Percentiles rank a stretch among this genome's conserved stretches.
Evolutionary conservation across 2,113 vertebrate genomes (phyloP).

Genomic region (Platysteira castanea): DNA sequence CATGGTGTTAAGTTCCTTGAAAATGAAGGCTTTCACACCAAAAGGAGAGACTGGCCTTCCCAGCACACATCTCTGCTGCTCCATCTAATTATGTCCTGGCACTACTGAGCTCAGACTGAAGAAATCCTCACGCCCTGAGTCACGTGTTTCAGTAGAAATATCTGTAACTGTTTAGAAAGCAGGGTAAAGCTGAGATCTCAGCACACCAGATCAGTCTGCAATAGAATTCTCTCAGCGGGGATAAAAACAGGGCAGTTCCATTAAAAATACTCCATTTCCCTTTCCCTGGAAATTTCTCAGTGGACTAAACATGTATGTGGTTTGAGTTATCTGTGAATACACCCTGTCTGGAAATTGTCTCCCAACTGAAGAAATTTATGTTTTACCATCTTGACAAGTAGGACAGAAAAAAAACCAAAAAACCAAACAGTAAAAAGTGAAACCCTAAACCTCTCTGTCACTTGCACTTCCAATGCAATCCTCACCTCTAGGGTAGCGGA

Average conservation of each 20-base stretch:
- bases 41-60: not conserved
- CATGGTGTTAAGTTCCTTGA: not conserved
- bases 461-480: not conserved
- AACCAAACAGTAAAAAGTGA: fast-evolving
- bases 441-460: not conserved
- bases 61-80: not conserved
- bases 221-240: not conserved
- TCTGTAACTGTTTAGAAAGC: not conserved
- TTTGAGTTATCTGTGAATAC: not conserved
- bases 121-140: not conserved
- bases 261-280: not conserved
- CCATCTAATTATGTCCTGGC: not conserved
- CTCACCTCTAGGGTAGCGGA: conserved; percentile 94
- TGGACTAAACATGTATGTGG: not conserved
- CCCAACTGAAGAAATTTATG: not conserved
- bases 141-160: not conserved
- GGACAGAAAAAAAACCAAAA: not conserved
- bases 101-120: not conserved
- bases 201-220: not conserved
- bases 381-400: not conserved
- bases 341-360: not conserved
- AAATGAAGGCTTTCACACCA: not conserved
- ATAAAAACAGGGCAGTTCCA: not conserved
- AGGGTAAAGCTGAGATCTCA: not conserved
- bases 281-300: not conserved